Conservation (phyloP, 1,140 invertebrate species). For the Conus ventricosus region DNA sequence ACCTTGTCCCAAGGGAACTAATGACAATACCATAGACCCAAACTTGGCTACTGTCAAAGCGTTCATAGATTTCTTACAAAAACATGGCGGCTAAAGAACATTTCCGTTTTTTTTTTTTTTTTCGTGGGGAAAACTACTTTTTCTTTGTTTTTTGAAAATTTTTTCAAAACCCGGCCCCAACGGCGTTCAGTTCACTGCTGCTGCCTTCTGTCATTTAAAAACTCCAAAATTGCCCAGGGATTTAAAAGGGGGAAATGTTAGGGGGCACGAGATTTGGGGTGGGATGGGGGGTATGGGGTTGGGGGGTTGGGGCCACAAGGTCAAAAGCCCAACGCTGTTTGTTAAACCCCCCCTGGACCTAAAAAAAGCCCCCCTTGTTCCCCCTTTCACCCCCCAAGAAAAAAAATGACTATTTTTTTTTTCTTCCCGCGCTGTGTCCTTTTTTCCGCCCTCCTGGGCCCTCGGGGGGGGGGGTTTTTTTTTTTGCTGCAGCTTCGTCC, state of each 20-base stretch:
- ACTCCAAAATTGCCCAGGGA: no score
- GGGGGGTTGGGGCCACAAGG: not conserved
- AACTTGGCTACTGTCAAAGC: no score
- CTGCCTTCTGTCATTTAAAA: no score
- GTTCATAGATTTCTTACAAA: no score
- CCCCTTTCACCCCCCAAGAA: not conserved
- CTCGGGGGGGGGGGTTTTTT: not conserved
- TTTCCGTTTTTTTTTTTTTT: no score
- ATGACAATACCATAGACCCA: no score
- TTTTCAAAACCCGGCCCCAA: not conserved
- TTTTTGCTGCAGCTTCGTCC: slow-evolving; percentile 12
- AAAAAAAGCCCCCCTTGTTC: slow-evolving; percentile 14
- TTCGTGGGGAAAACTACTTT: no score
- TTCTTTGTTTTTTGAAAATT: no score
- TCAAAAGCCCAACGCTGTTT: not conserved
- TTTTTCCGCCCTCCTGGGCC: not conserved
- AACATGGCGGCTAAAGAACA: no score
- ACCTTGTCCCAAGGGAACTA: no score
- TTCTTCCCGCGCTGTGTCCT: not conserved
- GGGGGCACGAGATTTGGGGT: not conserved
- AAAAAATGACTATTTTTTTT: slow-evolving; percentile 9
- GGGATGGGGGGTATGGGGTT: slow-evolving; percentile 5
- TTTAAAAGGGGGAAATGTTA: not conserved
- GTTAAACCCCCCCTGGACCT: slow-evolving; percentile 16
- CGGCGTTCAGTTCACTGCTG: no score